phyloP scores from a whole-genome alignment of 2,113 vertebrate genomes.

The Scomber japonicus region DNA sequence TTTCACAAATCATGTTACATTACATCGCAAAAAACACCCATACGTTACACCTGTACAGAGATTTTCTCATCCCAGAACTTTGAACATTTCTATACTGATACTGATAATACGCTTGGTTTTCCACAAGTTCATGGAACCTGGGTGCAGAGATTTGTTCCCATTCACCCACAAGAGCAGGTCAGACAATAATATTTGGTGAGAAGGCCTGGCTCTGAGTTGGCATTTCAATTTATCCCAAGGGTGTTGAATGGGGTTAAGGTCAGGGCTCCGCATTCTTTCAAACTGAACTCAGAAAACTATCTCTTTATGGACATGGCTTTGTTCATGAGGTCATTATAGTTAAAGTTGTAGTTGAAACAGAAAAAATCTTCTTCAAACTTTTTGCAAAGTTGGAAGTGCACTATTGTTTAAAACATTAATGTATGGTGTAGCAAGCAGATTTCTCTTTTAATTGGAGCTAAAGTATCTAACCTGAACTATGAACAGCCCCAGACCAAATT shows the following conservation, averaged over 20 bases:
- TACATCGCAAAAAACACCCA: too few relatives aligned
- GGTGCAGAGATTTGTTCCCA: not conserved
- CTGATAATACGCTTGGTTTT: not conserved
- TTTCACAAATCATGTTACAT: not conserved
- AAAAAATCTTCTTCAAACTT: not conserved
- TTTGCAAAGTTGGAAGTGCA: not conserved
- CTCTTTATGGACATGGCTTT: not conserved
- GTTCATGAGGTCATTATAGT: too few relatives aligned
- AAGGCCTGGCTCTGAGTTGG: not conserved
- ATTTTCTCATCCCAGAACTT: not conserved
- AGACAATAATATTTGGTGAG: not conserved
- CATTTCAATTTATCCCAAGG: conserved; percentile 11
- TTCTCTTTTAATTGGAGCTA: too few relatives aligned
- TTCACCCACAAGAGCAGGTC: not conserved
- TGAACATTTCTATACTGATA: not conserved
- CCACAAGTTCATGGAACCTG: not conserved
- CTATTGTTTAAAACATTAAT: too few relatives aligned
- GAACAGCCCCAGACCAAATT: not conserved
- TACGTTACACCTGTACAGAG: not conserved
- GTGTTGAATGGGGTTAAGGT: not conserved
- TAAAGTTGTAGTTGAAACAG: not conserved
- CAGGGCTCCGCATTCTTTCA: not conserved
- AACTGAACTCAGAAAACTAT: not conserved
- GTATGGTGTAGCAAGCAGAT: too few relatives aligned
- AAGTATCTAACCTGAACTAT: not conserved